Evolutionary conservation across 1,140 invertebrate species (phyloP).

Genomic region (Cardiocondyla obscurior): DNA sequence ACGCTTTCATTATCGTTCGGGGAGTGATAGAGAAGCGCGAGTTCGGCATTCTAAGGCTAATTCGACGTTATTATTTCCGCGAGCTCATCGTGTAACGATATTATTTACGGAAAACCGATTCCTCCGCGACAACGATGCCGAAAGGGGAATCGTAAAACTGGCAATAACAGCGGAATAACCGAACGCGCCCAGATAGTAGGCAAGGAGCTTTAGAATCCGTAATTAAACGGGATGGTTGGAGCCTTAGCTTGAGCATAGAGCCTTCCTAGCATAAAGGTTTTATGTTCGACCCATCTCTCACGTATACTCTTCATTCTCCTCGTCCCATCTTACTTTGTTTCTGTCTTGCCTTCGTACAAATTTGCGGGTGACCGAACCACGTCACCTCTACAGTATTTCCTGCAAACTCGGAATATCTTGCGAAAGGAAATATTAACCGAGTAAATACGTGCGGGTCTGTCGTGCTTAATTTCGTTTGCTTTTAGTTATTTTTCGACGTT

Average conservation of each 20-base stretch:
- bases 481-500: neutral
- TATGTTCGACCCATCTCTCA: conserved; percentile 49
- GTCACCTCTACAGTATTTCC: neutral
- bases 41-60: conserved; percentile 36
- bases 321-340: conserved; percentile 37
- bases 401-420: neutral
- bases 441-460: neutral
- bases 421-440: neutral
- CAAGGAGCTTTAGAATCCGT: conserved; percentile 74
- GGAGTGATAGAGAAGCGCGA: neutral
- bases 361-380: conserved; percentile 14
- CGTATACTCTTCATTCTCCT: neutral
- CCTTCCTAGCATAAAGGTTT: conserved; percentile 68
- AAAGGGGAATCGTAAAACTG: conserved; percentile 70
- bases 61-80: conserved; percentile 39
- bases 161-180: conserved; percentile 68
- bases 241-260: conserved; percentile 44
- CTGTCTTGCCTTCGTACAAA: conserved; percentile 15
- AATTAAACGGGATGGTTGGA: conserved; percentile 72
- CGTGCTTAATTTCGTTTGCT: neutral
- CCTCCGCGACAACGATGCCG: conserved; percentile 10
- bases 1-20: neutral
- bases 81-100: conserved; percentile 39
- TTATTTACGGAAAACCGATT: conserved; percentile 41
- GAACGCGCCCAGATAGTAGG: conserved; percentile 51